Conservation (phyloP, 2,888 invertebrate genomes). For the Lagria hirta region DNA sequence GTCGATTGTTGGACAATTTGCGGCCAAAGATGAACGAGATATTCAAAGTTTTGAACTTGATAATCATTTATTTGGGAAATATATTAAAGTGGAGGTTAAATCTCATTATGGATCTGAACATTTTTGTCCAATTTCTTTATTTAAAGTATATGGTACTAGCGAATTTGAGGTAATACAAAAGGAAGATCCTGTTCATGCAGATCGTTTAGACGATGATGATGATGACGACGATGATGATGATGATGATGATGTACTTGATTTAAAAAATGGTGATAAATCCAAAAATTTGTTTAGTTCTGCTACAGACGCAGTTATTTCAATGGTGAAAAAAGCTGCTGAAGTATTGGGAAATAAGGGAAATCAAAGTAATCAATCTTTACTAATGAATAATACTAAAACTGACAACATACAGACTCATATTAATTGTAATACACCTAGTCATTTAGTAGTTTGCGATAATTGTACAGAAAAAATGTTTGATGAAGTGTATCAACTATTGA, state of each 20-base stretch:
- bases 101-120: constrained; percentile 97
- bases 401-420: constrained; percentile 38
- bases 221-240: constrained; percentile 62
- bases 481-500: constrained; percentile 72
- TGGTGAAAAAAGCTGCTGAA: constrained; percentile 89
- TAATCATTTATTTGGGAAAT: constrained; percentile 83
- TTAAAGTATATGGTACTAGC: constrained; percentile 90
- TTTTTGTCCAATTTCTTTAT: constrained; percentile 95
- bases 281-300: constrained; percentile 84
- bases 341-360: constrained; percentile 73
- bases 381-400: constrained; percentile 38
- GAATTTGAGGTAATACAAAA: constrained; percentile 88
- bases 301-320: constrained; percentile 86
- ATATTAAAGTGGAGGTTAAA: constrained; percentile 86
- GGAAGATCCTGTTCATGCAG: constrained; percentile 70
- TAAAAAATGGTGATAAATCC: constrained; percentile 56
- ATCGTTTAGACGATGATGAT: constrained; percentile 66
- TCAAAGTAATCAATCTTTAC: constrained; percentile 60
- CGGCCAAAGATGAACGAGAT: constrained; percentile 82
- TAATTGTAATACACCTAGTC: constrained; percentile 71
- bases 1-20: constrained; percentile 84
- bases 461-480: constrained; percentile 72
- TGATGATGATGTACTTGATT: constrained; percentile 53
- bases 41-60: constrained; percentile 83
- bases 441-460: constrained; percentile 72